Base-by-base conservation (phyloP, 2,113 vertebrate species). In the Arenaria interpres region DNA sequence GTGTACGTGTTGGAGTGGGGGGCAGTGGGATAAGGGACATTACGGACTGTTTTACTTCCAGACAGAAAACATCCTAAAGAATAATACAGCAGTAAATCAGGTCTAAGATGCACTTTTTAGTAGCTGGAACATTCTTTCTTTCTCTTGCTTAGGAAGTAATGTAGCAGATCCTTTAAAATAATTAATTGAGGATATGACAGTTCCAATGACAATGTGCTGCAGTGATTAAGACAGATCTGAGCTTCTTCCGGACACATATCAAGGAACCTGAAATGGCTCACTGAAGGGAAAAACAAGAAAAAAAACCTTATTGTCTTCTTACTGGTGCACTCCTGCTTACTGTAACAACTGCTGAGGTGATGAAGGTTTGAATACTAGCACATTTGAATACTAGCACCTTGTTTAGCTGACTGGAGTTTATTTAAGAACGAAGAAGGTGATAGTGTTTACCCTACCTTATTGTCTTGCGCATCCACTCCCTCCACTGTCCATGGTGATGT, bases 381-480 rank as follows among this genome's bases (percentile, higher is more conserved):
- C 10, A 33, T 60, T 85, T 72, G 62, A 79, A 69, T 62, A 32
- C 1, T 4, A 57, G 9, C 20, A 60, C 4, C 15, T 67, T 90
- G 13, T 50, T 41, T 69, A 35, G 8, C 20, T 1, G 0, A 6
- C 12, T 62, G 28, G 43, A 59, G 37, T 66, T 88, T 54, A 50
- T 41, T 82, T 37, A 72, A 75, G 50, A 88, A 33, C 7, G 11
- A 72, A 84, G 48, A 53, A 35, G 21, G 32, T 1, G 7, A 16
- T 4, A 32, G 4, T 8, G 4, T 60, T 82, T 63, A 39, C 9
- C 24, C 3, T 30, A 8, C 8, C 2, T 43, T 46, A 3, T 3
- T 51, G 2, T 23, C 56, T 87, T 5, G 6, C 0, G 1, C n/a
- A 9, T 10, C 6, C 1, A 0, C 3, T 76, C 71, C 10, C 23